These are phyloP conservation scores for Lissonota sp. DNA, from an alignment of 2,888 invertebrate genomes.

Conservation along the genomic window DNA sequence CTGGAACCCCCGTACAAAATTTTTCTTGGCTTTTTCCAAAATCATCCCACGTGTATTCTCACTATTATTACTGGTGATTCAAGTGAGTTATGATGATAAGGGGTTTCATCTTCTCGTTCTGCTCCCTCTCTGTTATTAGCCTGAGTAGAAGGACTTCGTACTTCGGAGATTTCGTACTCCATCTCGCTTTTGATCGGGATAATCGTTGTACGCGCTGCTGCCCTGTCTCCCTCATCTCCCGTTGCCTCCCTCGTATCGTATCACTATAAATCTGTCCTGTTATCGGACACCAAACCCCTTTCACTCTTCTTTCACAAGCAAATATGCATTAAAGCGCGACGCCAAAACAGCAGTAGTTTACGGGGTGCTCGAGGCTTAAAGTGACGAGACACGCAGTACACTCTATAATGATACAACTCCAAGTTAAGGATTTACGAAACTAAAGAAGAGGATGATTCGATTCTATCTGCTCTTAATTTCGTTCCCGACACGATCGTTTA, in stretches of 20 bases:
- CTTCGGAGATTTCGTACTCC: conserved; percentile 10
- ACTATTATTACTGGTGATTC: conserved; percentile 1
- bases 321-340: conserved; percentile 28
- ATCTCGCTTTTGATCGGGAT: conserved; percentile 53
- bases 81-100: conserved; percentile 23
- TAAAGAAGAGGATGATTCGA: not conserved
- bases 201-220: conserved; percentile 52
- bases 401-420: not conserved
- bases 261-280: conserved; percentile 44
- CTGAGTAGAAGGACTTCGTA: conserved; percentile 4
- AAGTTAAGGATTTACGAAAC: not conserved
- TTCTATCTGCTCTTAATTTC: too few relatives aligned
- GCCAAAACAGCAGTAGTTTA: conserved; percentile 18
- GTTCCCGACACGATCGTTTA: too few relatives aligned
- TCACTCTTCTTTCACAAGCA: not conserved
- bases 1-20: not conserved
- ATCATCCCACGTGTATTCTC: not conserved
- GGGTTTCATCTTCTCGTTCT: conserved; percentile 18
- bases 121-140: conserved; percentile 29
- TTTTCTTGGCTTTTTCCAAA: not conserved
- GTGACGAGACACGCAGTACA: not conserved
- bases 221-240: not conserved
- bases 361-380: conserved; percentile 9
- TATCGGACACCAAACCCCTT: conserved; percentile 51
- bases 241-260: not conserved